Percentiles rank a stretch among this genome's conserved stretches.
These are phyloP conservation scores for Telmatochromis brichardi DNA, from an alignment of 2,113 vertebrate genomes.

Conservation along the genomic window DNA sequence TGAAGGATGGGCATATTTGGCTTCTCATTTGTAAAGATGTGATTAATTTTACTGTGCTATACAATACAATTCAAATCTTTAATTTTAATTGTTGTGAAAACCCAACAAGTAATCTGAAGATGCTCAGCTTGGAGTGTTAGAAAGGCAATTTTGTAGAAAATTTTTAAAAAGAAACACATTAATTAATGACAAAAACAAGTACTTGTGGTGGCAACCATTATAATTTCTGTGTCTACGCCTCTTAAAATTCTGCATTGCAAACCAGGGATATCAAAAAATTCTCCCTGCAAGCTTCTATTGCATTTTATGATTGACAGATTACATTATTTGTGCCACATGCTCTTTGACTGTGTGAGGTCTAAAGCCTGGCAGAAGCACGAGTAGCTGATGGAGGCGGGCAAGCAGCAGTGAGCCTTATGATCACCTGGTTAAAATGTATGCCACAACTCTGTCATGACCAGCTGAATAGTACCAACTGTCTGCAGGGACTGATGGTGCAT, in stretches of 20 bases:
- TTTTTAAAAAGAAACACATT: not conserved
- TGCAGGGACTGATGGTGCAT: not conserved
- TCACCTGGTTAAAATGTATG: conserved; percentile 39
- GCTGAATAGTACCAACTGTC: not conserved
- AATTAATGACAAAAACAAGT: not conserved
- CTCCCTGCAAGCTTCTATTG: not conserved
- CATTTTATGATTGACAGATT: not conserved
- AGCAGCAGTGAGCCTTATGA: not conserved
- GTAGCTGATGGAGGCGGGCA: not conserved
- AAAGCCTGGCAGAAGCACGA: not conserved
- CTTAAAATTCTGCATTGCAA: not conserved
- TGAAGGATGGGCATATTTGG: not conserved
- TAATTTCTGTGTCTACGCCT: not conserved
- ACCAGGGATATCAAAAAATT: not conserved
- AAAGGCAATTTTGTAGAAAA: fast-evolving
- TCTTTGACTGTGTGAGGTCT: not conserved
- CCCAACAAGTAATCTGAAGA: not conserved
- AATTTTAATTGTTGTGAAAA: not conserved
- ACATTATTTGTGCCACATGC: conserved; percentile 6
- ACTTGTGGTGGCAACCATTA: not conserved
- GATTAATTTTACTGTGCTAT: not conserved
- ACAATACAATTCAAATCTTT: not conserved
- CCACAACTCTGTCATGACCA: conserved; percentile 27
- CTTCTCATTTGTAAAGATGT: not conserved
- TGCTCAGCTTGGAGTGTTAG: not conserved